Base-by-base conservation (phyloP, 2,113 vertebrate genomes). In the Upupa epops region DNA sequence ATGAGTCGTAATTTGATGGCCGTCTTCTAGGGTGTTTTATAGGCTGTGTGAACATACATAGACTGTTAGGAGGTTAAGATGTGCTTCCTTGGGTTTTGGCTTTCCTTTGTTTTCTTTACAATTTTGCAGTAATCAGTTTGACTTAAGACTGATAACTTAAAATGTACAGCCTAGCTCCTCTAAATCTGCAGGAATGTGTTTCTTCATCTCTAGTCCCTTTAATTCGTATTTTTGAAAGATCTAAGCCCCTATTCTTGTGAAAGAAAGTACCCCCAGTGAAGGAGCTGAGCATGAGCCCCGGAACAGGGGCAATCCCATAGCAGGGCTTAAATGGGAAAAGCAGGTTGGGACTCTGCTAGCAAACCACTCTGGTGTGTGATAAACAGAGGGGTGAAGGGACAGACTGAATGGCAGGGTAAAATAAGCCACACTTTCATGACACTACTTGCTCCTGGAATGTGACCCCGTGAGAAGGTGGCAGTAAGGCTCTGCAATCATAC, bases 41-140 rank as follows among this genome's bases (percentile, higher is more conserved):
- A 32, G 26, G 26, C 28, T 70, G 0, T 55, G 16, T 45, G 22
- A 77, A 66, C 29, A 29, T 46, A 45, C 5, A 7, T 6, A 3
- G 34, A 40, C 15, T 55, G 20, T 48, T 48, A 51, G 28, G 56
- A 42, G 24, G 10, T 34, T 83, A 70, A 48, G 20, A 46, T 13
- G 4, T 73, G 22, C 75, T 76, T 76, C 77, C 37, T 36, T 42
- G 11, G 21, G 52, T 74, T 88, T 61, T 77, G 17, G 8, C 59
- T 80, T 22, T 78, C 21, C 20, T 82, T 84, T 72, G 11, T 75
- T 87, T 58, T 58, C 32, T 82, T 86, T 73, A 37, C 63, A 88
- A 74, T 90, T 86, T 26, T 86, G 48, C n/a, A 60, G 59, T 65
- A 36, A 81, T 64, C 21, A 15, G 21, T 74, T 28, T 46, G 28